These are phyloP conservation scores for Nasalis larvatus DNA, from an alignment of 2,113 vertebrate genomes.

Conservation along the genomic window DNA sequence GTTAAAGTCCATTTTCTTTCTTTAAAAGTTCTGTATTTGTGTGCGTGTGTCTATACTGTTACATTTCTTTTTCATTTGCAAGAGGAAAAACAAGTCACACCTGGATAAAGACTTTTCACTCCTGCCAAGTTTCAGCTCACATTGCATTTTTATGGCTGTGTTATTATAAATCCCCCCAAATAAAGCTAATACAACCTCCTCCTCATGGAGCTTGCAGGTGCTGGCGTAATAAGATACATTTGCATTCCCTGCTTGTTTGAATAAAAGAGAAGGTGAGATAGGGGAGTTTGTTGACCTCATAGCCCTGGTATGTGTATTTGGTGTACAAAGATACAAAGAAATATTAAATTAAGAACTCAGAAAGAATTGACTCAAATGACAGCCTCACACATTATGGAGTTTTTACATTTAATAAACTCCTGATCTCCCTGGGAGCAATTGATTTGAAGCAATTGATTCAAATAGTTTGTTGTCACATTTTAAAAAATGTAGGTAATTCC, in stretches of 20 bases:
- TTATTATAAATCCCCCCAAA: slow-evolving; percentile 51
- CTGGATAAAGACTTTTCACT: slow-evolving; percentile 45
- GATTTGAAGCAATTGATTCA: slow-evolving; percentile 76
- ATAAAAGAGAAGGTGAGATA: slow-evolving; percentile 72
- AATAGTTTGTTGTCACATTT: slow-evolving; percentile 82
- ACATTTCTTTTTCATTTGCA: background rate
- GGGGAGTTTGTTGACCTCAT: slow-evolving; percentile 72
- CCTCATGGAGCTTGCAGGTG: slow-evolving; percentile 19
- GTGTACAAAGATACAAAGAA: slow-evolving; percentile 67
- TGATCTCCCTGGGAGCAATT: slow-evolving; percentile 54
- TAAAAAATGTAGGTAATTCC: slow-evolving; percentile 72
- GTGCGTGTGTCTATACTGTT: background rate
- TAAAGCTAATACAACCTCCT: slow-evolving; percentile 24
- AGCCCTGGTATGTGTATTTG: slow-evolving; percentile 58
- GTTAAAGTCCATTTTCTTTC: background rate
- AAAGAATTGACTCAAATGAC: slow-evolving; percentile 74
- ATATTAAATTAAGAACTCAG: slow-evolving; percentile 80
- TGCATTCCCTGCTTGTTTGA: slow-evolving; percentile 49
- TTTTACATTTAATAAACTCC: slow-evolving; percentile 76
- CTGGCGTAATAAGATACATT: slow-evolving; percentile 58
- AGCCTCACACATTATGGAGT: slow-evolving; percentile 53
- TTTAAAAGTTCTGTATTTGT: background rate
- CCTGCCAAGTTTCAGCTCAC: slow-evolving; percentile 6
- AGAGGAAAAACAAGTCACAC: slow-evolving; percentile 30
- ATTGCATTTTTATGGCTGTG: slow-evolving; percentile 45